Percentiles rank a stretch among this genome's conserved stretches.
Conservation (phyloP, 1,140 invertebrate species). For the Drosophila ananassae region DNA sequence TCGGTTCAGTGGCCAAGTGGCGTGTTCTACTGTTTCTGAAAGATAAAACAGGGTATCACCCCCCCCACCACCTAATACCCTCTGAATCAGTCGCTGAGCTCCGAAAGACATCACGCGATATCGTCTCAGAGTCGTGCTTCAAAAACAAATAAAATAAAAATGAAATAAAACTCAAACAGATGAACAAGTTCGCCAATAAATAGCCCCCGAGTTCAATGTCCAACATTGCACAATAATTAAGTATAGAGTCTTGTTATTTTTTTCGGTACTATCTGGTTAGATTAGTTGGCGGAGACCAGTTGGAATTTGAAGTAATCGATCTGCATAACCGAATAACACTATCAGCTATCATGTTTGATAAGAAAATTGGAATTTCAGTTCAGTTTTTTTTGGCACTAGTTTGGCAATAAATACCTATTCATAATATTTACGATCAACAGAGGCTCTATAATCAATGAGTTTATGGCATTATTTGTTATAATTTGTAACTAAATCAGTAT, state of each 20-base stretch:
- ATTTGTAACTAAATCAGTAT: neutral
- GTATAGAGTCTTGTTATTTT: neutral
- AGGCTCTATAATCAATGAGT: neutral
- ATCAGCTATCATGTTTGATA: neutral
- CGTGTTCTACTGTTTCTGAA: constrained; percentile 53
- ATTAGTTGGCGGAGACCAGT: constrained; percentile 17
- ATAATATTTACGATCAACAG: neutral
- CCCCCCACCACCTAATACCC: neutral
- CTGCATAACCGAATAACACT: neutral
- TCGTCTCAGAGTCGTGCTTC: constrained; percentile 1
- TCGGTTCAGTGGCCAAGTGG: constrained; percentile 39
- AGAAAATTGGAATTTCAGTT: neutral
- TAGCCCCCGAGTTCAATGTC: constrained; percentile 35
- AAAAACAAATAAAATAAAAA: constrained; percentile 2
- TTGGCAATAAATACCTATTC: neutral
- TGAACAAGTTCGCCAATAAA: constrained; percentile 32
- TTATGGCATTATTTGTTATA: neutral
- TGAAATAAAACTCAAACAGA: constrained; percentile 7
- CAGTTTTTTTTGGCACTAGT: no score
- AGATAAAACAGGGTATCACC: constrained; percentile 36
- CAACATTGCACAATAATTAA: constrained; percentile 42
- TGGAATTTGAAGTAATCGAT: constrained; percentile 2
- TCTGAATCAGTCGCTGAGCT: constrained; percentile 27
- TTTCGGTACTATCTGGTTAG: constrained; percentile 19
- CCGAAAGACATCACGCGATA: constrained; percentile 52